Evolutionary conservation across 2,888 invertebrate species (phyloP).

Genomic region (Vandiemenella viatica): DNA sequence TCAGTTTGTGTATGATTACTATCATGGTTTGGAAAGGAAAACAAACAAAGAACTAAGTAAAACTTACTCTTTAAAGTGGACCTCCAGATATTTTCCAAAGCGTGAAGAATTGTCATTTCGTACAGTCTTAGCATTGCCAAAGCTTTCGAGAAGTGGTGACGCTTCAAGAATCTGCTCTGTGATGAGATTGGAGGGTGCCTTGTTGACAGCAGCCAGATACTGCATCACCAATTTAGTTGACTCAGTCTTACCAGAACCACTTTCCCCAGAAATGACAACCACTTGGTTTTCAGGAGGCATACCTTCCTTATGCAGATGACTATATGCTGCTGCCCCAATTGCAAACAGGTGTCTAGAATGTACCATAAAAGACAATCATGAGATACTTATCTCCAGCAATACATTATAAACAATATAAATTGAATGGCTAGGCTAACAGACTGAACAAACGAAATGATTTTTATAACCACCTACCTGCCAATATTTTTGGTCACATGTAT

Average conservation of each 20-base stretch:
- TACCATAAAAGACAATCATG: background rate
- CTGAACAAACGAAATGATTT: too few relatives aligned
- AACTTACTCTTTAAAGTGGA: constrained; percentile 75
- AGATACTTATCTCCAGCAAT: background rate
- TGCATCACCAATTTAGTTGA: constrained; percentile 92
- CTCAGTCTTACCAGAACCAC: constrained; percentile 95
- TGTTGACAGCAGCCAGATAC: constrained; percentile 84
- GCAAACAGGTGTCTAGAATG: constrained; percentile 66
- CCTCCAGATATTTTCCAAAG: constrained; percentile 92
- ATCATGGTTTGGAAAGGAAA: too few relatives aligned
- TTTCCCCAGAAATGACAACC: constrained; percentile 92
- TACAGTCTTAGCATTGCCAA: constrained; percentile 92
- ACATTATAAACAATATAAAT: too few relatives aligned
- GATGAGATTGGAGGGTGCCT: constrained; percentile 72
- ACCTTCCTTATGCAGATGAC: constrained; percentile 44
- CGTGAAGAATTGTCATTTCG: constrained; percentile 94
- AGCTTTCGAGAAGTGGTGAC: constrained; percentile 85
- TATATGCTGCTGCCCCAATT: constrained; percentile 80
- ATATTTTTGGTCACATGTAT: background rate
- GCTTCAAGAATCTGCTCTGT: constrained; percentile 95
- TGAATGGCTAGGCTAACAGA: too few relatives aligned
- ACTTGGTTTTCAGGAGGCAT: constrained; percentile 40
- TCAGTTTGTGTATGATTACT: too few relatives aligned
- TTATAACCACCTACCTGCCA: background rate
- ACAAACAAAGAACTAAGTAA: background rate